phyloP scores from a whole-genome alignment of 1,140 invertebrate genomes.

The Semibalanus balanoides region DNA sequence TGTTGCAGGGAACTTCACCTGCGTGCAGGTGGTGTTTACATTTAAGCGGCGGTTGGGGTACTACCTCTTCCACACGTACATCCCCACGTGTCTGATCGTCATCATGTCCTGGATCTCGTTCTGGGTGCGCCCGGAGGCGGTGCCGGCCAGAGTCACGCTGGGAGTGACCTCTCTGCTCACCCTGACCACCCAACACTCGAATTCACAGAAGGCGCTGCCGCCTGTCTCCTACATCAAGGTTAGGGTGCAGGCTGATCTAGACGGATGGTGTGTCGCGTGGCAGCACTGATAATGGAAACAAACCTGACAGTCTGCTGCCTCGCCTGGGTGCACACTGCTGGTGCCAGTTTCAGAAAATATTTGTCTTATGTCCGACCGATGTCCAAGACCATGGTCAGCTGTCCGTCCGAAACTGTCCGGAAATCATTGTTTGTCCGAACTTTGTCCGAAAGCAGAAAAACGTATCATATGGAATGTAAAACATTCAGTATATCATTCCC shows the following conservation, averaged over 20 bases:
- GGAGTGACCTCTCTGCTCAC: conserved; percentile 30
- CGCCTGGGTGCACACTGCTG: too few species aligned
- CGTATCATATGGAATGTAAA: too few species aligned
- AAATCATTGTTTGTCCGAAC: too few species aligned
- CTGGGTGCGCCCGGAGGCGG: conserved; percentile 29
- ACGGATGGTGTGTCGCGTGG: not conserved
- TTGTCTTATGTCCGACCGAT: too few species aligned
- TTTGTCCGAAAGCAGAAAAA: too few species aligned
- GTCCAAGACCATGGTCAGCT: too few species aligned
- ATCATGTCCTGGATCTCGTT: conserved; percentile 32
- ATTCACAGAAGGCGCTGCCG: conserved; percentile 29
- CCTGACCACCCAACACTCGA: conserved; percentile 29
- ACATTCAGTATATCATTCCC: too few species aligned
- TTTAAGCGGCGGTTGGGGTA: conserved; percentile 27
- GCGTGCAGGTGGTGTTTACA: conserved; percentile 28
- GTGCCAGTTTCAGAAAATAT: too few species aligned
- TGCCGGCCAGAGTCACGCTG: conserved; percentile 28
- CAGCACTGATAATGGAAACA: too few species aligned
- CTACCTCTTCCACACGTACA: conserved; percentile 29
- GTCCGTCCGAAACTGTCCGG: too few species aligned
- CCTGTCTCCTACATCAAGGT: conserved; percentile 32
- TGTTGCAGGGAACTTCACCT: conserved; percentile 29
- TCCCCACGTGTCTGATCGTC: conserved; percentile 30
- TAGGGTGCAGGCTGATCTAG: not conserved
- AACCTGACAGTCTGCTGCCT: too few species aligned